Base-by-base conservation (phyloP, 2,797 vertebrate species). In the Sebastes trivittatus region DNA sequence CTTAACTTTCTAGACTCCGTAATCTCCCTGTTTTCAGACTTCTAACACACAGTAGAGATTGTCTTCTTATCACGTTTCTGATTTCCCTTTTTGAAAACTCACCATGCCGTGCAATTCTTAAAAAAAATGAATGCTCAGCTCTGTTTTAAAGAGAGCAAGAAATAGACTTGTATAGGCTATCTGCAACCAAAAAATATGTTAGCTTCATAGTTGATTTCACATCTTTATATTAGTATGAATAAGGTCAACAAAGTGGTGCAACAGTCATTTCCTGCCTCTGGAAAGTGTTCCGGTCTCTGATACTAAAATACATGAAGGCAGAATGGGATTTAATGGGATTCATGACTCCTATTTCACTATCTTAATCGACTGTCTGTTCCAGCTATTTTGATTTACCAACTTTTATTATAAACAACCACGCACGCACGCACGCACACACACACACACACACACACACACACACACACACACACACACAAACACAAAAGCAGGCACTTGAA, bases 301-400 rank as follows among this genome's bases (percentile, higher is more conserved):
- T 82, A 32, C 46, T 70, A 11, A 80, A 82, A 74, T 59, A 73
- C 54, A 84, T 46, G n/a, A 76, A 81, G 34, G 29, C 63, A 69
- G 60, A 79, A 68, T 75, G 75, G 36, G 74, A 75, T 75, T 85
- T 88, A 86, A 86, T 90, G 73, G 72, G 63, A 90, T 91, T 85
- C 82, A 60, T 88, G 76, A 75, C 70, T 85, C 27, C 69, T 65
- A 23, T 83, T 73, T 75, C 63, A 38, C 72, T 68, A 83, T 88
- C 85, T 88, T 82, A 86, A 89, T 87, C 20, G 63, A 73, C 82
- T 75, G 77, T 84, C 75, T 75, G 77, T 59, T 75, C 54, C 56
- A 67, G 20, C 65, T 76, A 16, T 83, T 63, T 88, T 85, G 75
- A 91, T 88, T 89, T 80, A 79, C 60, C 78, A 75, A 72, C 80